Percentiles rank a stretch among this genome's conserved stretches.
Conservation (phyloP, 2,797 vertebrate species). For the Lophotriccus pileatus region DNA sequence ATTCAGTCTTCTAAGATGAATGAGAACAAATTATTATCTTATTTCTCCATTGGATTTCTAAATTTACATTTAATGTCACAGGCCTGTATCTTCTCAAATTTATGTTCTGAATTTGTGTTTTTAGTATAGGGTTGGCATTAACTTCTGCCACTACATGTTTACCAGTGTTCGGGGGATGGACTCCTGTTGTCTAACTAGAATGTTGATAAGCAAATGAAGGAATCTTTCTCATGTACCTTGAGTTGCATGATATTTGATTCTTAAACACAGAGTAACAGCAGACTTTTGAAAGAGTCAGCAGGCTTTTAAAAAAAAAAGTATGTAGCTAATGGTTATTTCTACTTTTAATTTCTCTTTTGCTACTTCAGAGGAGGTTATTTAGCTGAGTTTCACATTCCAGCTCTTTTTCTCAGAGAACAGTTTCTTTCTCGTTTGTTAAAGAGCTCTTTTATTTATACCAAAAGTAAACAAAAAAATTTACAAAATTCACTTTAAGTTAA, state of each 20-base stretch:
- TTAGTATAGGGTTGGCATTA: not conserved
- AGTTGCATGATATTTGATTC: not conserved
- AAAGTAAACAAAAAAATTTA: conserved; percentile 5
- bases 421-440: not conserved
- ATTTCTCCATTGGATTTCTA: not conserved
- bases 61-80: not conserved
- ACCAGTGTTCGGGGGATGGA: not conserved
- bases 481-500: not conserved
- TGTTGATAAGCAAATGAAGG: not conserved
- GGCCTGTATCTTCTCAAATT: not conserved
- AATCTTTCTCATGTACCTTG: not conserved
- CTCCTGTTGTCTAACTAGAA: not conserved
- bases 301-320: not conserved
- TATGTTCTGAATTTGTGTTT: not conserved
- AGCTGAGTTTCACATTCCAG: conserved; percentile 13
- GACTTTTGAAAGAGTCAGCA: not conserved
- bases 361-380: conserved; percentile 19
- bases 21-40: not conserved
- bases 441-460: not conserved
- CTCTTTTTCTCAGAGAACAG: not conserved
- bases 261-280: not conserved
- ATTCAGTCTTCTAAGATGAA: not conserved
- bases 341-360: not conserved
- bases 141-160: not conserved
- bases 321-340: not conserved